Base-by-base conservation (phyloP, 2,797 vertebrate species). In the Megalops cyprinoides region DNA sequence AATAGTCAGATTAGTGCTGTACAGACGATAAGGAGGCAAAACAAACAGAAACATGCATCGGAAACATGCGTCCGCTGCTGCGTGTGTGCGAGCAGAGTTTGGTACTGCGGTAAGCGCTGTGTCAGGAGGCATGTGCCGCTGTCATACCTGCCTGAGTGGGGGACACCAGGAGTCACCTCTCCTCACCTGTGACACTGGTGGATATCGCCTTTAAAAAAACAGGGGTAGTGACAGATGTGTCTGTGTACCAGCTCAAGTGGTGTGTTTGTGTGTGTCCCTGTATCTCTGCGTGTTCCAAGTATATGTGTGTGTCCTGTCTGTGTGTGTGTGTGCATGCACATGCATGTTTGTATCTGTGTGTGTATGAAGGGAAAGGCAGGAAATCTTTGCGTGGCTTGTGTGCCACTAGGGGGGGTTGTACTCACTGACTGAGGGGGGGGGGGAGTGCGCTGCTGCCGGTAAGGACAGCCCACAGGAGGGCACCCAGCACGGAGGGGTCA, bases 11-110 rank as follows among this genome's bases (percentile, higher is more conserved):
- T 58, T 51, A 23, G 28, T 28, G 42, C 39, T 37, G 28, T 80
- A 65, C 75, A 55, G 55, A 28, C 62, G 18, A 44, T 25, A 48
- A 62, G 20, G 31, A 46, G n/a, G 39, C 37, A 25, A 25, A 48
- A 28, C 42, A 75, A 74, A 80, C 79, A 4, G 39, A 49, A 74
- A 42, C n/a, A 37, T 74, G 79, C 20, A 28, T 31, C 39, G n/a
- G 39, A 49, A 74, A 42, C n/a, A 37, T 74, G 79, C 20, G 28
- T 31, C 39, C 39, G 25, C 37, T 44, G 20, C 12, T 3, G 31
- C 20, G 37, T 74, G 28, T 42, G 74, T 60, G n/a, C 46, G 49
- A 74, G 39, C 53, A 34, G 12, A 31, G 60, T 10, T 14, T 69
- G 28, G 58, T 14, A 48, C 42, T 49, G 23, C 14, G 4, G 65